Evolutionary conservation across 2,113 vertebrate genomes (phyloP).

Genomic region (Shinisaurus crocodilurus): DNA sequence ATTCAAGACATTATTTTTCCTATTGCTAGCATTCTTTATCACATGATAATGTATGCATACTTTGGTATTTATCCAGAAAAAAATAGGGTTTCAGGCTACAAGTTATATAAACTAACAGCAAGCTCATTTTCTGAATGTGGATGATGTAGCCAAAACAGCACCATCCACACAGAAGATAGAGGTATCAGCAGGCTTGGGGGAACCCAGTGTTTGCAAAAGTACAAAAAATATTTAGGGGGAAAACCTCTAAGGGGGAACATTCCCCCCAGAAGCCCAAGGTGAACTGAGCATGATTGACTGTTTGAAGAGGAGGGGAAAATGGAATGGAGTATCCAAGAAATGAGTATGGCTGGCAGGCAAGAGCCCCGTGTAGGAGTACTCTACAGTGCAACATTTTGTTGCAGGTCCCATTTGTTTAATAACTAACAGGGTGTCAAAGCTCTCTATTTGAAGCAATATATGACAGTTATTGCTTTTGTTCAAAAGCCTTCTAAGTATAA

Average conservation of each 20-base stretch:
- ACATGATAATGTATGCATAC: background rate
- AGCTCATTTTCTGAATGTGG: background rate
- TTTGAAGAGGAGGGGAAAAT: background rate
- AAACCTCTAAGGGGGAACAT: background rate
- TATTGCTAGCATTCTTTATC: constrained; percentile 16
- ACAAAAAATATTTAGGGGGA: background rate
- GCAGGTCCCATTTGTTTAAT: background rate
- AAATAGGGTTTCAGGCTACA: constrained; percentile 1
- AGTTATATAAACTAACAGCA: background rate
- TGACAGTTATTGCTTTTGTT: background rate
- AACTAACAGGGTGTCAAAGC: background rate
- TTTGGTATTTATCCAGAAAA: background rate
- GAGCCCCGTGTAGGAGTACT: background rate
- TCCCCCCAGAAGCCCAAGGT: background rate
- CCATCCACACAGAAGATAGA: background rate
- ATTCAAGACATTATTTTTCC: background rate
- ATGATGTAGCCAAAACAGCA: background rate
- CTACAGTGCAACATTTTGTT: background rate
- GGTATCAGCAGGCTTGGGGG: background rate
- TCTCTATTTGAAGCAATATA: background rate
- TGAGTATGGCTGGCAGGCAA: background rate
- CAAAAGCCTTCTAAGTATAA: background rate
- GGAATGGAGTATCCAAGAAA: background rate
- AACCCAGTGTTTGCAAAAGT: background rate
- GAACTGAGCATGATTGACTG: background rate